Conservation (phyloP, 1,140 invertebrate species). For the Drosophila jambulina region DNA sequence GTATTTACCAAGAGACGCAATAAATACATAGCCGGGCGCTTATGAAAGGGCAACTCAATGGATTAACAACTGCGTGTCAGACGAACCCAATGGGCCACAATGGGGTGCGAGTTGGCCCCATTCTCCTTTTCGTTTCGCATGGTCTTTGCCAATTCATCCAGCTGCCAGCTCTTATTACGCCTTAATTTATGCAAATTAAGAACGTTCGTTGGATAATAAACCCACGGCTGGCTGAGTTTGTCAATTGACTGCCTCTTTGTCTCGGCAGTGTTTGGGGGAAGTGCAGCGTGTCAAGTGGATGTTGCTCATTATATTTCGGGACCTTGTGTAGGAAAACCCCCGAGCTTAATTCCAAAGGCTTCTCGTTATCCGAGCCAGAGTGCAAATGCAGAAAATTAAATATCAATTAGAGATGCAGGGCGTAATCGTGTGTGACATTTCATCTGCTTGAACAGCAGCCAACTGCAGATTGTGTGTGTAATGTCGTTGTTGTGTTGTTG, state of each 20-base stretch:
- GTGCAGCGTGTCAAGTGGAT: conserved; percentile 22
- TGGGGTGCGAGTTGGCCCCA: not conserved
- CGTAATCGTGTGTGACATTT: not conserved
- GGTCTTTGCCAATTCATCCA: conserved; percentile 62
- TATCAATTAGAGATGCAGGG: conserved; percentile 5
- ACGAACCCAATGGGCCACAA: not conserved
- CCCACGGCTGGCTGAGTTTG: not conserved
- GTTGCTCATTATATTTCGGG: not conserved
- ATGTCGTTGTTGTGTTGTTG: not conserved
- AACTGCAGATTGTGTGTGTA: not conserved
- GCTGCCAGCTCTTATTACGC: conserved; percentile 52
- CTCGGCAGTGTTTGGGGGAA: not conserved
- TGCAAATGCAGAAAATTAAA: not conserved
- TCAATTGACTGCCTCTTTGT: not conserved
- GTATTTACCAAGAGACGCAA: conserved; percentile 19
- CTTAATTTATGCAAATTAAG: conserved; percentile 69
- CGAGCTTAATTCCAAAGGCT: not conserved
- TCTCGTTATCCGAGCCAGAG: not conserved
- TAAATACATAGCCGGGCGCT: conserved; percentile 9
- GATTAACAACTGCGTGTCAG: conserved; percentile 40
- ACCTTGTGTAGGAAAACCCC: not conserved
- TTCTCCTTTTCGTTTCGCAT: conserved; percentile 11
- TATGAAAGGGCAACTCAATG: not conserved
- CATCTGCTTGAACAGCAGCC: not conserved
- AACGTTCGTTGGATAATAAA: conserved; percentile 37